Evolutionary conservation across 2,888 invertebrate genomes (phyloP).

Genomic region (Harpalus rufipes): DNA sequence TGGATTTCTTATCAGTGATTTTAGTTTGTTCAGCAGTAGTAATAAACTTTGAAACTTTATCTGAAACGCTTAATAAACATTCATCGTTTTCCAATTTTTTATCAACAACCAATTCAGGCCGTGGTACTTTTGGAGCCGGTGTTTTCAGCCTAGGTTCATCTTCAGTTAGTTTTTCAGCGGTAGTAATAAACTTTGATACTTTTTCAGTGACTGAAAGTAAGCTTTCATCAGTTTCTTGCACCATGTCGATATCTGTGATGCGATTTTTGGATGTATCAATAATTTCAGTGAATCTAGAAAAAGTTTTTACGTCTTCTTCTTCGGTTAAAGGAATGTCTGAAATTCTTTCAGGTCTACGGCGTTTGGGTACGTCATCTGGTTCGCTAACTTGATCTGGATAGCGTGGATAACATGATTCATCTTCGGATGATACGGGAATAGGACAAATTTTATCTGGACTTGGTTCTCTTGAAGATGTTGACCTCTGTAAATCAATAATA

Average conservation of each 20-base stretch:
- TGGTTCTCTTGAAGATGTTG: slow-evolving; percentile 87
- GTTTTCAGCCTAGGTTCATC: slow-evolving; percentile 71
- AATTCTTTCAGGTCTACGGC: slow-evolving; percentile 75
- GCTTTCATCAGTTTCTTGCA: slow-evolving; percentile 78
- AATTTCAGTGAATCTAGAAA: slow-evolving; percentile 74
- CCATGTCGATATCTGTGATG: slow-evolving; percentile 74
- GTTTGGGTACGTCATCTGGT: slow-evolving; percentile 83
- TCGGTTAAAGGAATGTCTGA: slow-evolving; percentile 80
- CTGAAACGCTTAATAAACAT: slow-evolving; percentile 83
- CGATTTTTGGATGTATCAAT: slow-evolving; percentile 68
- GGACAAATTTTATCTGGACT: slow-evolving; percentile 87
- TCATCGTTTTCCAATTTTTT: slow-evolving; percentile 81
- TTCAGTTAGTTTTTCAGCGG: slow-evolving; percentile 75
- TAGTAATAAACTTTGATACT: slow-evolving; percentile 78
- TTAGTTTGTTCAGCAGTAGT: slow-evolving; percentile 76
- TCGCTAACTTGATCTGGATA: slow-evolving; percentile 87
- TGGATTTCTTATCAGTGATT: slow-evolving; percentile 71
- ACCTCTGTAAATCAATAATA: slow-evolving; percentile 85
- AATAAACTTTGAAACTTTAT: slow-evolving; percentile 85
- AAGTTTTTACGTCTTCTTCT: slow-evolving; percentile 81
- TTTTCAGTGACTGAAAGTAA: slow-evolving; percentile 81
- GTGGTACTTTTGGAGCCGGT: slow-evolving; percentile 75
- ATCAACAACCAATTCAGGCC: slow-evolving; percentile 79
- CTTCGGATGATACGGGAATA: slow-evolving; percentile 81
- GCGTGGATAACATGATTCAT: slow-evolving; percentile 82